Evolutionary conservation across 2,113 vertebrate genomes (phyloP), one percentile per base, ranked within the genome.

Genomic region (Climacteris rufus): DNA sequence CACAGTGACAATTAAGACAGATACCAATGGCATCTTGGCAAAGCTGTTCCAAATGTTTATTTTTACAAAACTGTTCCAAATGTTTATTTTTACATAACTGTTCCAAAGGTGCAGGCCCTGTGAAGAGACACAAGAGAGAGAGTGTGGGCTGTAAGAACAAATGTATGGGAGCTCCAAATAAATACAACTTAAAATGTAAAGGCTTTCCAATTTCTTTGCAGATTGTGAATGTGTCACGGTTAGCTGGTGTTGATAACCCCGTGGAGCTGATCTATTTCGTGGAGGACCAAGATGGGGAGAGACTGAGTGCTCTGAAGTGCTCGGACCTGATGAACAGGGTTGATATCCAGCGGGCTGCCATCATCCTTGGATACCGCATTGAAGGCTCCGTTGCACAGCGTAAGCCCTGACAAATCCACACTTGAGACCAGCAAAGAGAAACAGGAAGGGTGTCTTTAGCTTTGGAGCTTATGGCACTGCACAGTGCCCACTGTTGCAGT

Each of bases 261-360:
- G 97, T 99, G 91, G 99, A 99, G 94, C 97, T 99, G 68, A 98
- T 99, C 87, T 99, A 99, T 97, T 99, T 99, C 14, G 98, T 99
- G 95, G 99, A 99, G 94, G 98, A 98, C 93, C 98, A 98, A 42
- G 97, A 97, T 2, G 99, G 99, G 78, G 98, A 98, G 85, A 98
- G 99, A 71, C 96, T 99, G 37, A 98, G 98, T 42, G 99, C 99
- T 7, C 87, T 96, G 81, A 97, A 98, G 87, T 98, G 98, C 35
- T 98, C 99, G 31, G 96, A 97, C 81, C 96, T 99, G 28, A 98
- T 99, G 71, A 99, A 99, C 97, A 98, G 97, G 87, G 97, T 99
- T 20, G 98, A 99, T 10, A 98, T 99, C 90, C 99, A 99, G 97
- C 98, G 98, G 75, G 99, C 99, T 1, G 99, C 99, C 28, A 99